Conservation (phyloP, 2,797 vertebrate species). For the Gymnocypris eckloni region DNA sequence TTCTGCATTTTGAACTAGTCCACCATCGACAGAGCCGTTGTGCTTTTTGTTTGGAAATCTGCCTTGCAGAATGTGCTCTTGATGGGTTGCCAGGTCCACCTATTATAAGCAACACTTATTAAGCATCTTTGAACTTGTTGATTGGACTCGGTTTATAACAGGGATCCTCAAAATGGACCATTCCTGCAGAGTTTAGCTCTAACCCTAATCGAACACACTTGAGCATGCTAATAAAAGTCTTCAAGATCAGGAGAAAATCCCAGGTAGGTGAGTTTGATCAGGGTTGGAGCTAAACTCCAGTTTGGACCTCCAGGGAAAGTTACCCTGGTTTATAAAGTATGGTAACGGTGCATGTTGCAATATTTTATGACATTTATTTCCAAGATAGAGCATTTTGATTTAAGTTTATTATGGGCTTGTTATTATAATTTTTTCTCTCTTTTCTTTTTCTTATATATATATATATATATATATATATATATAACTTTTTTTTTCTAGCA, state of each 20-base stretch:
- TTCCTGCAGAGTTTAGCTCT: too few relatives aligned
- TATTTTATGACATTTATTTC: not conserved
- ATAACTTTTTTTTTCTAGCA: not conserved
- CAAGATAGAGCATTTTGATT: not conserved
- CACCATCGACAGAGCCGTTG: not conserved
- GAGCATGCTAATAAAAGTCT: too few relatives aligned
- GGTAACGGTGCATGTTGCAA: not conserved
- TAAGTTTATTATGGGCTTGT: not conserved
- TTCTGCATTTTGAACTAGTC: not conserved
- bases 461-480: too few relatives aligned
- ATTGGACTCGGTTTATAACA: not conserved
- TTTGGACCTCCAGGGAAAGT: too few relatives aligned
- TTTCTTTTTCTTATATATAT: not conserved
- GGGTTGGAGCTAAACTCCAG: too few relatives aligned
- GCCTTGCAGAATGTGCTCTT: not conserved
- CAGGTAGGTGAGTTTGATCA: too few relatives aligned
- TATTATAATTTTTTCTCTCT: not conserved
- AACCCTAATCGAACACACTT: too few relatives aligned
- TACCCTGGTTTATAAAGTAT: not conserved
- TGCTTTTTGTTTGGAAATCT: not conserved
- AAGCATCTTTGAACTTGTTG: not conserved
- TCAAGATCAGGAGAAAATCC: too few relatives aligned
- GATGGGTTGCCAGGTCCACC: not conserved
- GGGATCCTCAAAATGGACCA: too few relatives aligned
- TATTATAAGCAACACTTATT: not conserved